These are phyloP conservation scores for Solea solea DNA, from an alignment of 2,113 vertebrate genomes.

Conservation along the genomic window DNA sequence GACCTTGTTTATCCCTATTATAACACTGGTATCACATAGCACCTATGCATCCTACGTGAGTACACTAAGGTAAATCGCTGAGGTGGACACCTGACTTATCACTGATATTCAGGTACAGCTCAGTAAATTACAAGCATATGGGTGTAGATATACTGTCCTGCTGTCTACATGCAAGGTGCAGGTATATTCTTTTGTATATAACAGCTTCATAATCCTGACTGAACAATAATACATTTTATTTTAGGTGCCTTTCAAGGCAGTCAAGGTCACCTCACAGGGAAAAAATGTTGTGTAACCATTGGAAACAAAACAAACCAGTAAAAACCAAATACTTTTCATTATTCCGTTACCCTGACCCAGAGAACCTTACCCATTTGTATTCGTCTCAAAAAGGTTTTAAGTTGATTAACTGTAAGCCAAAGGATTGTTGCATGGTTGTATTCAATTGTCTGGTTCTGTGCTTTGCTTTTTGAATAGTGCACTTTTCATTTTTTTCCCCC, in stretches of 20 bases:
- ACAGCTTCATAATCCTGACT: not conserved
- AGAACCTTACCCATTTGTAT: not conserved
- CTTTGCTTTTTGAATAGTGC: not conserved
- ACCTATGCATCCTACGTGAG: constrained; percentile 13
- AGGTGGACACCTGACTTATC: not conserved
- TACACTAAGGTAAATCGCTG: not conserved
- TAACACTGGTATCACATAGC: constrained; percentile 16
- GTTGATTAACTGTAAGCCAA: not conserved
- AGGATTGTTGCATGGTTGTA: not conserved
- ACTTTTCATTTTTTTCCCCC: no score
- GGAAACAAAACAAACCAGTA: not conserved
- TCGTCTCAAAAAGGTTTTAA: not conserved
- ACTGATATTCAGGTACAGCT: not conserved
- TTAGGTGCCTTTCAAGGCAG: no score
- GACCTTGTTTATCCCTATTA: constrained; percentile 40
- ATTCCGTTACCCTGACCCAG: no score
- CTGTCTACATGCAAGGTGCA: not conserved
- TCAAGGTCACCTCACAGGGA: no score
- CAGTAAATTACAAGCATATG: not conserved
- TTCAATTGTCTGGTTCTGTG: not conserved
- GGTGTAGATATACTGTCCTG: not conserved
- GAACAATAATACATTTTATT: no score
- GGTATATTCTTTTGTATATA: not conserved
- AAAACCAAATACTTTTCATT: not conserved
- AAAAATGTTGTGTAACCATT: not conserved